phyloP scores from a whole-genome alignment of 1,140 invertebrate species.

The Papilio xuthus region DNA sequence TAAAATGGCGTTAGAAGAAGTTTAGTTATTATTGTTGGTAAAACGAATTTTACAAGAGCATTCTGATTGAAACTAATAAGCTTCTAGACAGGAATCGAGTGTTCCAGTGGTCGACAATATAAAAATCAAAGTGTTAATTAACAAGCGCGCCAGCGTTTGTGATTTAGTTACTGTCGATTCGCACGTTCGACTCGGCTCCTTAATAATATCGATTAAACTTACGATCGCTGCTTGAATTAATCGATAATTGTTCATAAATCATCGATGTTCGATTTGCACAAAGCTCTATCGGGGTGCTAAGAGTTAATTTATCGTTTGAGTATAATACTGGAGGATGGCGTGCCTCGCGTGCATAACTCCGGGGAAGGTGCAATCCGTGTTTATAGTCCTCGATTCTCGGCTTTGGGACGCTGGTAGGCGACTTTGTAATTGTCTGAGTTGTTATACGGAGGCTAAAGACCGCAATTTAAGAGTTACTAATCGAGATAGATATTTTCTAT shows the following conservation, averaged over 20 bases:
- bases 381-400: constrained; percentile 60
- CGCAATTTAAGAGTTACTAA: not conserved
- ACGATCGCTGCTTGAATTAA: constrained; percentile 80
- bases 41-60: not conserved
- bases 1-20: not conserved
- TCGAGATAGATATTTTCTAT: not conserved
- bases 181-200: constrained; percentile 55
- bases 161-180: constrained; percentile 54
- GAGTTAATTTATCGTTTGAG: constrained; percentile 70
- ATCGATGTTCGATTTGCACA: constrained; percentile 76
- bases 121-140: constrained; percentile 52
- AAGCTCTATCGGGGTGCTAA: constrained; percentile 75
- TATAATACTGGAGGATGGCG: constrained; percentile 66
- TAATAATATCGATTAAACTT: constrained; percentile 73
- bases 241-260: constrained; percentile 81
- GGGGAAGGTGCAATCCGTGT: constrained; percentile 60
- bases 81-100: not conserved
- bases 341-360: constrained; percentile 71
- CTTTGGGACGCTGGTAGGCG: constrained; percentile 50
- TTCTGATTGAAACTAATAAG: not conserved
- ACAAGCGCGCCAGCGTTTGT: constrained; percentile 47
- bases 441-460: not conserved
- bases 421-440: constrained; percentile 48
- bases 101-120: constrained; percentile 15
- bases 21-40: not conserved